Conservation (phyloP, 2,888 invertebrate species). For the Perithous albicinctus region DNA sequence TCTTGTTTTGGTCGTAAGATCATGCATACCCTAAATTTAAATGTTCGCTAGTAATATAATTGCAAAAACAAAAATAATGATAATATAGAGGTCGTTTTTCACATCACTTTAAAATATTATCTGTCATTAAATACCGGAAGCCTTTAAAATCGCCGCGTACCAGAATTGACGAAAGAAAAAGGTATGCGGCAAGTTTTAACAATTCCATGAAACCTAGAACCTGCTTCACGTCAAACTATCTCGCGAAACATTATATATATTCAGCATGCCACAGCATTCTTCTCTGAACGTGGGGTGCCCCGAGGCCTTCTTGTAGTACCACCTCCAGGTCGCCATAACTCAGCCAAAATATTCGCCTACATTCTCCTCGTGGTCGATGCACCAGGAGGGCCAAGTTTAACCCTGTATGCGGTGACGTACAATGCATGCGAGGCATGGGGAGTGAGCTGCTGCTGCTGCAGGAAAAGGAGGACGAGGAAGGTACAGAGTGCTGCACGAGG, state of each 20-base stretch:
- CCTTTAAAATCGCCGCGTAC: not conserved
- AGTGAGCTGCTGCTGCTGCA: conserved; percentile 52
- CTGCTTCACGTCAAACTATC: conserved; percentile 49
- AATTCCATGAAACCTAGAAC: conserved; percentile 57
- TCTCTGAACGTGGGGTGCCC: conserved; percentile 51
- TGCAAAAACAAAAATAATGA: not conserved
- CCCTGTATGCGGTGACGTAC: conserved; percentile 72
- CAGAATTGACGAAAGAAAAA: not conserved
- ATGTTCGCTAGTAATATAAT: too few species aligned
- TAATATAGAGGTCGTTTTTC: not conserved
- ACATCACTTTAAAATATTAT: not conserved
- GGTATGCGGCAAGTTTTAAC: conserved; percentile 60
- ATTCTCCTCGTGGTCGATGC: conserved; percentile 74
- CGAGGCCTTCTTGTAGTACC: conserved; percentile 54
- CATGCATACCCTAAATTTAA: conserved; percentile 12
- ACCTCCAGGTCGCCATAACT: conserved; percentile 75
- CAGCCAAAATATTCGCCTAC: conserved; percentile 82
- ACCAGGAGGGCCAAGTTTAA: conserved; percentile 76
- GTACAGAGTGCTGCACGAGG: conserved; percentile 33
- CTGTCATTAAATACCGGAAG: not conserved
- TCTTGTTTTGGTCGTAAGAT: not conserved
- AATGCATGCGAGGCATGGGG: conserved; percentile 75
- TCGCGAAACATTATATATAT: conserved; percentile 50
- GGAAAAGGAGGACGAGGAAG: conserved; percentile 59
- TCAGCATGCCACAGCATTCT: conserved; percentile 59